Conservation (phyloP, 2,113 vertebrate species). For the Aphyosemion australe region DNA sequence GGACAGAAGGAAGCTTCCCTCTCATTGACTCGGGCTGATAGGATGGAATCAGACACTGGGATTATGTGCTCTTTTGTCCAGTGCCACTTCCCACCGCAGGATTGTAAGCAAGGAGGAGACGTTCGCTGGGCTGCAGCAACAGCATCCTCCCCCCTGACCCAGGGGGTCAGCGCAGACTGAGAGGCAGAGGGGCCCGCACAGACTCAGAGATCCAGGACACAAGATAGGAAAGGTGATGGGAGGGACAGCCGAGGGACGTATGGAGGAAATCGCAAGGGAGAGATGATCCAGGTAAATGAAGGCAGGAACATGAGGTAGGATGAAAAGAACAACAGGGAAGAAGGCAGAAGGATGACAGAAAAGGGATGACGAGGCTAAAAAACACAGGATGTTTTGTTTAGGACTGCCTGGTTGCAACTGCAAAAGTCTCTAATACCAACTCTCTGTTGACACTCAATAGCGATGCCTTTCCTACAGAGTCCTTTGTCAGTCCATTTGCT, state of each 20-base stretch:
- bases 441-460: conserved; percentile 78
- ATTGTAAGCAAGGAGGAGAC: conserved; percentile 78
- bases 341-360: conserved; percentile 42
- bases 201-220: conserved; percentile 39
- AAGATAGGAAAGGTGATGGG: conserved; percentile 20
- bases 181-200: conserved; percentile 46
- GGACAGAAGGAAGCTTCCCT: conserved; percentile 79
- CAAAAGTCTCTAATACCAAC: conserved; percentile 75
- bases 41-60: conserved; percentile 83
- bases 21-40: conserved; percentile 79
- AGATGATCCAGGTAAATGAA: conserved; percentile 10
- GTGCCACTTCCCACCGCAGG: conserved; percentile 79
- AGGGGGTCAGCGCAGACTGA: conserved; percentile 63
- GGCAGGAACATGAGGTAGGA: conserved; percentile 12
- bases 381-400: conserved; percentile 76
- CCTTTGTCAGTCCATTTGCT: conserved; percentile 84
- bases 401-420: conserved; percentile 56
- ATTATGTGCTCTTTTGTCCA: conserved; percentile 81
- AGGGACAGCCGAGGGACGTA: conserved; percentile 4
- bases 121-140: conserved; percentile 64
- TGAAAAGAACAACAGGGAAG: conserved; percentile 27
- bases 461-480: conserved; percentile 76
- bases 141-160: conserved; percentile 70
- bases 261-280: conserved; percentile 2
- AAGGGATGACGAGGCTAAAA: conserved; percentile 59